A percentile compares a stretch with the other conserved stretches of the same genome.
phyloP scores from a whole-genome alignment of 2,888 invertebrate species.

The Kryphioiulus occultus region DNA sequence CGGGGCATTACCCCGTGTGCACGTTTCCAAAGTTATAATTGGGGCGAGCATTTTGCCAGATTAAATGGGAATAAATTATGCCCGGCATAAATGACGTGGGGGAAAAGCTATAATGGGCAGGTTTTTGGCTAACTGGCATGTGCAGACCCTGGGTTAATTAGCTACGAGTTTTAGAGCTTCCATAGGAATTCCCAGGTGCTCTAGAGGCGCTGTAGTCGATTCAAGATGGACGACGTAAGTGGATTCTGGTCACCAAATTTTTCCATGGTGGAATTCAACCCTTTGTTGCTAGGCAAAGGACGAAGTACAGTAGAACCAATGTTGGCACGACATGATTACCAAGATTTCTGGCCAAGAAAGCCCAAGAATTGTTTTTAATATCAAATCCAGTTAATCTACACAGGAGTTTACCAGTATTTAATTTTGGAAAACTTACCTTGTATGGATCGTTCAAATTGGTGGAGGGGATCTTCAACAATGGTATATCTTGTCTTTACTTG shows the following conservation, averaged over 20 bases:
- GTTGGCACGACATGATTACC: too few relatives aligned
- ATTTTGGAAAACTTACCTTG: too few relatives aligned
- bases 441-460: too few relatives aligned
- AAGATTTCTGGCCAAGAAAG: too few relatives aligned
- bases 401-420: too few relatives aligned
- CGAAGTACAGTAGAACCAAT: too few relatives aligned
- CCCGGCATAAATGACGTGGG: not conserved
- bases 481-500: too few relatives aligned
- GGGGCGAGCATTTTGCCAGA: slow-evolving; percentile 1
- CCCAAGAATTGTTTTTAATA: too few relatives aligned
- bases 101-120: not conserved
- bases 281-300: too few relatives aligned
- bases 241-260: not conserved
- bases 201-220: not conserved
- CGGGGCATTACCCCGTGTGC: slow-evolving; percentile 13
- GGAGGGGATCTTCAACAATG: too few relatives aligned
- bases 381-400: too few relatives aligned
- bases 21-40: not conserved
- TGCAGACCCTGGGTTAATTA: not conserved
- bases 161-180: not conserved
- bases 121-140: not conserved
- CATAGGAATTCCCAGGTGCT: not conserved
- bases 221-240: not conserved
- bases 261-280: too few relatives aligned
- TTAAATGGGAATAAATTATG: not conserved